Percentiles rank a stretch among this genome's conserved stretches.
These are phyloP conservation scores for Planococcus citri DNA, from an alignment of 1,140 invertebrate genomes.

Conservation along the genomic window DNA sequence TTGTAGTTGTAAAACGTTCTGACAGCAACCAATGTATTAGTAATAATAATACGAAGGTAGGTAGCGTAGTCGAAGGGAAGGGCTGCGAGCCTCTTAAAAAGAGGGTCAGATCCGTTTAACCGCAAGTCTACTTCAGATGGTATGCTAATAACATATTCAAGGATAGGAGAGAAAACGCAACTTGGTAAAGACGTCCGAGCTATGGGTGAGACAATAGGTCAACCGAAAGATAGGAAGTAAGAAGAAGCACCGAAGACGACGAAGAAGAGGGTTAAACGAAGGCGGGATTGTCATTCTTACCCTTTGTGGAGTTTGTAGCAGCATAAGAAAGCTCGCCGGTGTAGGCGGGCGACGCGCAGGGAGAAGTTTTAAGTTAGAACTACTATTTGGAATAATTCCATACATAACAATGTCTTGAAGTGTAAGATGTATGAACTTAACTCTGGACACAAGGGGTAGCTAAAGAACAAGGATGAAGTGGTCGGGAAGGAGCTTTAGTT, in stretches of 20 bases:
- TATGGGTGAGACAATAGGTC: slow-evolving; percentile 20
- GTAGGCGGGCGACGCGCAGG: neutral
- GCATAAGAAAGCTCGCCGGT: neutral
- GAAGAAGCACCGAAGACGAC: slow-evolving; percentile 9
- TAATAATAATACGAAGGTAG: neutral
- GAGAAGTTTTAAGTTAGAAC: slow-evolving; percentile 13
- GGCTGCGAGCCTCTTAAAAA: slow-evolving; percentile 17
- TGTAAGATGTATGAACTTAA: slow-evolving; percentile 19
- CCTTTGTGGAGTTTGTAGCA: slow-evolving; percentile 4
- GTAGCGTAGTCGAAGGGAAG: neutral
- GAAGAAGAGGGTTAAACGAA: neutral
- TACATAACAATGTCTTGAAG: slow-evolving; percentile 20
- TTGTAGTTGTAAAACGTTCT: slow-evolving; percentile 14
- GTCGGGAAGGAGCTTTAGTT: slow-evolving; percentile 16
- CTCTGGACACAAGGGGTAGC: slow-evolving; percentile 19
- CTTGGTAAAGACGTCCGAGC: slow-evolving; percentile 18
- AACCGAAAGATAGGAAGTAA: slow-evolving; percentile 20
- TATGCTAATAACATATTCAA: slow-evolving; percentile 20
- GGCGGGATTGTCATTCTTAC: slow-evolving; percentile 18
- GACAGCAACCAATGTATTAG: slow-evolving; percentile 17
- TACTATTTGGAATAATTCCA: slow-evolving; percentile 19
- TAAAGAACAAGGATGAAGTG: neutral
- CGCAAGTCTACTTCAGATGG: slow-evolving; percentile 19
- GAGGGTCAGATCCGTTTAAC: slow-evolving; percentile 19
- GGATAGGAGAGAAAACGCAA: slow-evolving; percentile 16